Evolutionary conservation across 2,113 vertebrate species (phyloP), one percentile per base, ranked within the genome.

Genomic region (Caranx ignobilis): DNA sequence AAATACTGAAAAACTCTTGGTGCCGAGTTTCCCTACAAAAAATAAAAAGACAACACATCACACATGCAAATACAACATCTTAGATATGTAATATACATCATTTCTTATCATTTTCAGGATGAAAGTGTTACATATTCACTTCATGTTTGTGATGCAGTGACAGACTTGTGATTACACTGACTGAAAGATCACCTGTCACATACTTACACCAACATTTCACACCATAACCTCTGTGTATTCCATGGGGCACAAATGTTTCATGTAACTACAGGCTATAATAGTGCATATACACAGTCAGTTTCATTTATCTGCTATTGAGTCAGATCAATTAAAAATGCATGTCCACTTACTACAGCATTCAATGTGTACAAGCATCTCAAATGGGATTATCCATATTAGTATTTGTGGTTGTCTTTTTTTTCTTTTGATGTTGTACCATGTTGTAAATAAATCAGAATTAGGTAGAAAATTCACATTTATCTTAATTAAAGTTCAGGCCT

Each of bases 281-380:
- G 18, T 50, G 48, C 48, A 50, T 18, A 19, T 50, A 18, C 16
- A 19, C 18, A 50, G 6, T 50, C 62, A 41, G 35, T 43, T 41
- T 57, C 15, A 18, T n/a, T 12, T 12, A 37, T 67, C 19, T 41
- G 43, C 21, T 11, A 39, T 39, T 35, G 37, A 2, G 0, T 9
- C 35, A 35, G 7, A 45, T 68, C 3, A 6, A 45, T 37, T 34
- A 9, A 35, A 50, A 65, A 54, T 67, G 37, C 37, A 35, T 56
- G 9, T n/a, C 26, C 11, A 45, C 60, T 56, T 63, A 43, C 37
- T 66, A 35, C 34, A 16, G 15, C 37, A 37, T 37, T 39, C 11
- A 71, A 11, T 18, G 21, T 45, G 52, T 37, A 35, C 13, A 66
- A 69, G 31, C 63, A 80, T 47, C 68, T 71, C 55, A 82, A 47